A percentile compares a stretch with the other conserved stretches of the same genome.
Evolutionary conservation across 92 coral and sea anemone genomes (phyloP).

Genomic region (Porites divaricata): DNA sequence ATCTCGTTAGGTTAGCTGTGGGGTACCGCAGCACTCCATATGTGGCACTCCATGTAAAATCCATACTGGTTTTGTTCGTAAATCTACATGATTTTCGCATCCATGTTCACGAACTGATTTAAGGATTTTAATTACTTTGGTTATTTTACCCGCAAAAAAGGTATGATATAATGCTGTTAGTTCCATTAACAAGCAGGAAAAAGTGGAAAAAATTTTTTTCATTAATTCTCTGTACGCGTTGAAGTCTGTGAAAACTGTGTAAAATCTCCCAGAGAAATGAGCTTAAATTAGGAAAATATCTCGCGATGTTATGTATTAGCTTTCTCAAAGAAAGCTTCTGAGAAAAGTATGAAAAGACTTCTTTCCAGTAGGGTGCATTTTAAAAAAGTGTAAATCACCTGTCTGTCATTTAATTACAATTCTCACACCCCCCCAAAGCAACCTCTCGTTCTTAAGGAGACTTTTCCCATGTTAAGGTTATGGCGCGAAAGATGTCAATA

Average conservation of each 20-base stretch:
- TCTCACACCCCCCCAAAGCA: not conserved
- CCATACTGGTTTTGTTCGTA: not conserved
- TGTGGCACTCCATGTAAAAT: not conserved
- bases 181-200: too few species aligned
- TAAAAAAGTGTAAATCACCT: not conserved
- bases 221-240: too few species aligned
- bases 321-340: not conserved
- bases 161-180: too few species aligned
- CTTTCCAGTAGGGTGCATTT: not conserved
- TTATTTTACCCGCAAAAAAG: not conserved
- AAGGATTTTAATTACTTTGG: not conserved
- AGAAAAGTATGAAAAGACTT: not conserved
- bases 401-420: not conserved
- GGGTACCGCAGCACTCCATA: not conserved
- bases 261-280: too few species aligned
- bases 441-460: not conserved
- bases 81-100: not conserved
- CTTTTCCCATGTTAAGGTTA: not conserved
- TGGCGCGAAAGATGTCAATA: not conserved
- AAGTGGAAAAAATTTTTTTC: too few species aligned
- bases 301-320: too few species aligned
- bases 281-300: too few species aligned
- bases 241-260: too few species aligned
- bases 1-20: conserved; percentile 12
- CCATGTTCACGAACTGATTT: not conserved